Base-by-base conservation (phyloP, 2,113 vertebrate genomes). In the Holacanthus passer region DNA sequence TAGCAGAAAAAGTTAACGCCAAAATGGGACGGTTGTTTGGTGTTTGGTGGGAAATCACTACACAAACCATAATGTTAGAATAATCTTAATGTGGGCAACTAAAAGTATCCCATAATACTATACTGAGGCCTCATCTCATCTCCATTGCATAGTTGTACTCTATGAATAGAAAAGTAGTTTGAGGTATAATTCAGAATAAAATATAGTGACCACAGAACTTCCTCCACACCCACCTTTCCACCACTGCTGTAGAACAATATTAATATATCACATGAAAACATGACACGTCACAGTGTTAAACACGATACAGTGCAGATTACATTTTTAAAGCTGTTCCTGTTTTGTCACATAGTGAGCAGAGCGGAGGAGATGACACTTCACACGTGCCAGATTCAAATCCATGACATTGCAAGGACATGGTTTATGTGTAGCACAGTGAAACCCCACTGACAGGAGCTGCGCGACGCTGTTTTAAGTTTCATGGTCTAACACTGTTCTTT, bases 381-480 rank as follows among this genome's bases (percentile, higher is more conserved):
- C 32, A 69, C 19, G 22, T 1, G 45, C 16, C 6, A 29, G 24
- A 76, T 75, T 58, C 35, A 77, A 77, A 73, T 32, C 5, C 66
- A 70, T 22, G n/a, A 45, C 39, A 16, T 11, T 59, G 47, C 19
- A 58, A 73, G 19, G 59, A 82, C 53, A 45, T 45, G 73, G 29
- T 69, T 77, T 73, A 62, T 45, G 29, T 73, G 62, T 12, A 32
- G 48, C 66, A 73, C 17, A 4, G 0, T 65, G 56, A 77, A n/a
- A 13, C 50, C 6, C 39, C 14, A 29, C 39, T 65, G 16, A 62
- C 55, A 62, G 20, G 17, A 39, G 59, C 27, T 13, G 3, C 2
- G 56, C 45, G 55, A 79, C 10, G 31, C 10, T 0, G 35, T 80
- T 83, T 71, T 22, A 74, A 5, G 63, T 74, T 76, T 86, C 58